Conservation (phyloP, 2,888 invertebrate genomes). For the Watsonalla binaria region DNA sequence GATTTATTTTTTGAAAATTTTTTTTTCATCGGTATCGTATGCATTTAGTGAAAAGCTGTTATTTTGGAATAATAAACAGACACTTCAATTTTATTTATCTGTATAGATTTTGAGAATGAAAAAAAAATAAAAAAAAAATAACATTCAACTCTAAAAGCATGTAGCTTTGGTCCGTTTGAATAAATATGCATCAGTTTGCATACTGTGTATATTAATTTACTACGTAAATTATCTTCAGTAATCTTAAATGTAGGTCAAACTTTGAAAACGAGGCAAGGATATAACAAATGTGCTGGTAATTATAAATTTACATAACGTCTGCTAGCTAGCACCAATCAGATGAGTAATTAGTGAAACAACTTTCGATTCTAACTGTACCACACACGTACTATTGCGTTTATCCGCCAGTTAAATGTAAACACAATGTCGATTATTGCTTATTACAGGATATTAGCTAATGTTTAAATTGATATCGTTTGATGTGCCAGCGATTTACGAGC, state of each 20-base stretch:
- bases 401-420: conserved; percentile 13
- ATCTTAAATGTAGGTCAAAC: not conserved
- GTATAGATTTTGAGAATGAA: no score
- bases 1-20: no score
- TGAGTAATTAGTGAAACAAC: conserved; percentile 50
- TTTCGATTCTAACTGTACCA: conserved; percentile 42
- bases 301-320: conserved; percentile 53
- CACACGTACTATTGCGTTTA: not conserved
- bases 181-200: no score
- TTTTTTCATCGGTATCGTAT: no score
- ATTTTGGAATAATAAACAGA: no score
- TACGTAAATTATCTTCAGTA: no score
- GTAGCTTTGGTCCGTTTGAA: no score
- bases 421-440: conserved; percentile 20
- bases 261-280: not conserved
- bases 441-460: conserved; percentile 23
- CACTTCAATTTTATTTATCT: no score
- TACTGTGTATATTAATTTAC: no score
- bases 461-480: conserved; percentile 13
- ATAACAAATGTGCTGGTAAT: conserved; percentile 36
- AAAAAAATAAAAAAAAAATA: no score
- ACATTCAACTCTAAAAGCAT: no score
- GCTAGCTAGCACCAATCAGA: conserved; percentile 23
- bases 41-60: no score
- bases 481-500: conserved; percentile 7